phyloP scores from a whole-genome alignment of 2,113 vertebrate species.

The Tursiops truncatus region DNA sequence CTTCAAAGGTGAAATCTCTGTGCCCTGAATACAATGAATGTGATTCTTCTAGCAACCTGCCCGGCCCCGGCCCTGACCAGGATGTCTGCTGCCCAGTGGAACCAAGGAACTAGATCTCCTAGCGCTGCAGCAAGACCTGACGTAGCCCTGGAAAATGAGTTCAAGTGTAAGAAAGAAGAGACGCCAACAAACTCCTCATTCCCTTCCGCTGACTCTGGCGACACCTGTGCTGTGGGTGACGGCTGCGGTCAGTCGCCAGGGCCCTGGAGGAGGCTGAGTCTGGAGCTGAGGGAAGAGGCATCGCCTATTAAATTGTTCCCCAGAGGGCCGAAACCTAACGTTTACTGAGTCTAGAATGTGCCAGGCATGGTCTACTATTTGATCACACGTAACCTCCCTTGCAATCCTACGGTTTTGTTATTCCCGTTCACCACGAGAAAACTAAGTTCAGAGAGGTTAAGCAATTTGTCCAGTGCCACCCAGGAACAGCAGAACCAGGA shows the following conservation, averaged over 20 bases:
- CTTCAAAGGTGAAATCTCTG: not conserved
- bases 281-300: not conserved
- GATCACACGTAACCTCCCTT: not conserved
- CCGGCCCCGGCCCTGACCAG: no score
- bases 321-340: rapidly evolving
- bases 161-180: not conserved
- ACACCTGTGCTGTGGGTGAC: rapidly evolving
- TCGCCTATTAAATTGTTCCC: not conserved
- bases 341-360: rapidly evolving
- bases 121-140: not conserved
- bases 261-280: not conserved
- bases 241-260: not conserved
- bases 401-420: rapidly evolving
- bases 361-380: rapidly evolving
- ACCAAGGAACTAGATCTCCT: not conserved
- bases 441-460: not conserved
- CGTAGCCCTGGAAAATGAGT: rapidly evolving
- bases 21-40: rapidly evolving
- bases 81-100: not conserved
- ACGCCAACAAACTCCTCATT: not conserved
- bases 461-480: rapidly evolving
- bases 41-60: not conserved
- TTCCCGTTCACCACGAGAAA: not conserved
- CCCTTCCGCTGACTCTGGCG: not conserved
- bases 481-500: not conserved